Conservation (phyloP, 1,140 invertebrate species). For the Pseudomyrmex concolor region DNA sequence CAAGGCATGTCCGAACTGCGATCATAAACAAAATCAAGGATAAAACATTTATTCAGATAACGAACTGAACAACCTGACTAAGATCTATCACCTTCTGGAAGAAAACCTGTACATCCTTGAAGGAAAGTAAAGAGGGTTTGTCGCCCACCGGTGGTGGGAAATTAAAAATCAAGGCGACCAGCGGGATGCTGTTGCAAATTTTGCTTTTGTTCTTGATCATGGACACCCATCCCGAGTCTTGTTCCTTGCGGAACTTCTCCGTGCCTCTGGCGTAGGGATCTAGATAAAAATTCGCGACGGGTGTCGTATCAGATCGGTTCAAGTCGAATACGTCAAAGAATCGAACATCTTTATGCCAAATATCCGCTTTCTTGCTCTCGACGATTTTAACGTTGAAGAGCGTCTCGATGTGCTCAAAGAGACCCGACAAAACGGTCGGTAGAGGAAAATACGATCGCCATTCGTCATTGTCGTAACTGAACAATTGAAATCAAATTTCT, state of each 20-base stretch:
- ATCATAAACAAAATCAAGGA: background rate
- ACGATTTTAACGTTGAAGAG: constrained; percentile 94
- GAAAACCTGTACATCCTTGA: constrained; percentile 90
- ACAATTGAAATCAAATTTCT: background rate
- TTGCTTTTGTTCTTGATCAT: constrained; percentile 89
- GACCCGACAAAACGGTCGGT: constrained; percentile 89
- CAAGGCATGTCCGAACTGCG: constrained; percentile 92
- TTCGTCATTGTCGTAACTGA: constrained; percentile 89
- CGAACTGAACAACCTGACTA: background rate
- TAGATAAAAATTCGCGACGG: constrained; percentile 92
- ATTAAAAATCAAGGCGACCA: constrained; percentile 93
- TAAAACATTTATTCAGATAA: too few species aligned
- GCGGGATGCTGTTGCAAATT: constrained; percentile 87
- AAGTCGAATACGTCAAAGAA: constrained; percentile 93
- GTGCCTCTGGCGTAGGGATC: constrained; percentile 91
- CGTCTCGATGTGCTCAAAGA: constrained; percentile 91
- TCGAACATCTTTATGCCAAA: constrained; percentile 94
- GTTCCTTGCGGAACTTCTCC: constrained; percentile 87
- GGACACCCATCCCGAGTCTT: constrained; percentile 89
- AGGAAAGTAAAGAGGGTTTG: constrained; percentile 90
- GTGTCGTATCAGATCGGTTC: constrained; percentile 86
- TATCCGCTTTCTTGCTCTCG: constrained; percentile 86
- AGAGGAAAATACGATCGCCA: constrained; percentile 94
- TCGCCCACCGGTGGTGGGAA: constrained; percentile 88
- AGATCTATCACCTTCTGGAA: constrained; percentile 89